phyloP scores from a whole-genome alignment of 2,113 vertebrate species.

The Corythornis vintsioides region DNA sequence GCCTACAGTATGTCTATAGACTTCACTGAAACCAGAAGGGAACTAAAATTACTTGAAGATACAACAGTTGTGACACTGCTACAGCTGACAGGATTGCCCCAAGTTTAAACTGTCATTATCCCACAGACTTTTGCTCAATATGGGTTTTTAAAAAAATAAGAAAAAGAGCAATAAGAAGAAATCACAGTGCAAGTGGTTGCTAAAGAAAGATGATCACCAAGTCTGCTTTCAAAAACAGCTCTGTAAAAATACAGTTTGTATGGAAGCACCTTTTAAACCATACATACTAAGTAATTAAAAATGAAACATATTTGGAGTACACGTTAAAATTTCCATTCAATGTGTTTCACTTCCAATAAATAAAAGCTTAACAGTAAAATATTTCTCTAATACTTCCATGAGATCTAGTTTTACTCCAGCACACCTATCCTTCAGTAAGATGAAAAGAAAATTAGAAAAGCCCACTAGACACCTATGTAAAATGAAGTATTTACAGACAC shows the following conservation, averaged over 20 bases:
- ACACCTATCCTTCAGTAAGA: background rate
- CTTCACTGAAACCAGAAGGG: background rate
- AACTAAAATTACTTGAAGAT: background rate
- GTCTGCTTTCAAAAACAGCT: background rate
- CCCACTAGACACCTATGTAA: background rate
- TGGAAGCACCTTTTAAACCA: background rate
- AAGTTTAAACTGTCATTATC: background rate
- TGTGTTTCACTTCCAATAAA: background rate
- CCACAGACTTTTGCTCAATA: background rate
- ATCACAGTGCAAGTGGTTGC: background rate
- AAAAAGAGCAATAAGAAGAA: no score
- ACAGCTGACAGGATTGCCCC: background rate
- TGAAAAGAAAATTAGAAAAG: background rate
- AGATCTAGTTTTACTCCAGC: background rate
- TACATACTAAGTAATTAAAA: background rate
- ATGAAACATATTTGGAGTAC: background rate
- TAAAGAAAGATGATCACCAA: background rate
- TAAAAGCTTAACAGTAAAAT: background rate
- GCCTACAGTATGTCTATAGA: accelerated
- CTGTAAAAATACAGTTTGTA: background rate
- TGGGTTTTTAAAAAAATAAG: background rate
- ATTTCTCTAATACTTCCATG: no score
- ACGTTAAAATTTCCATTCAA: background rate
- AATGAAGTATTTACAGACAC: background rate
- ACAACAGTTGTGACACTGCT: background rate